Conservation (phyloP, 2,797 vertebrate genomes). For the Thaleichthys pacificus region DNA sequence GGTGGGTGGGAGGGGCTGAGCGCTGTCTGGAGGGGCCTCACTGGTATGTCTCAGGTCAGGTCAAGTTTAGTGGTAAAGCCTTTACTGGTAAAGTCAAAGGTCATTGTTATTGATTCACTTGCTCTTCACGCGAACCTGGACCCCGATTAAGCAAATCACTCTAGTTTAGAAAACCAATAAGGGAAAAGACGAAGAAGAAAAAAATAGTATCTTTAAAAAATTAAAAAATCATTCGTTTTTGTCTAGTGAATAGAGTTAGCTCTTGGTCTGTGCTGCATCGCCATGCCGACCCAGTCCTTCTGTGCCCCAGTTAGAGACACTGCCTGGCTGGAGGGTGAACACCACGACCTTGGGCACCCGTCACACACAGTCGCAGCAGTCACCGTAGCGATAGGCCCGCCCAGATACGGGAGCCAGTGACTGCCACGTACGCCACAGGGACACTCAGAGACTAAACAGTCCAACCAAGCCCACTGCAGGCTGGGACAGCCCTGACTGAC, state of each 20-base stretch:
- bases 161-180: background rate
- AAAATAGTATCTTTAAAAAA: background rate
- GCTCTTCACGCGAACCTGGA: background rate
- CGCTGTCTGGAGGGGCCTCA: conserved; percentile 51
- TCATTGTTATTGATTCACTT: background rate
- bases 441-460: conserved; percentile 67
- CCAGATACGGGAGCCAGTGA: conserved; percentile 54
- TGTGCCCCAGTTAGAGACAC: too few relatives aligned
- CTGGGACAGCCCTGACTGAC: conserved; percentile 44
- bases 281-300: too few relatives aligned
- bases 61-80: conserved; percentile 44
- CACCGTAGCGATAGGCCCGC: conserved; percentile 35
- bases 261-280: background rate
- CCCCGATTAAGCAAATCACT: too few relatives aligned
- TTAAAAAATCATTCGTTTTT: background rate
- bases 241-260: background rate
- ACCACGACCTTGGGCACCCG: background rate
- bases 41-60: conserved; percentile 68
- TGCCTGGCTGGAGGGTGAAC: background rate
- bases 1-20: conserved; percentile 55
- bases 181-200: background rate
- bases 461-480: conserved; percentile 45
- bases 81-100: background rate
- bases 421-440: conserved; percentile 57
- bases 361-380: background rate